Evolutionary conservation across 2,113 vertebrate genomes (phyloP), one percentile per base, ranked within the genome.

Genomic region (Donacobius atricapilla): DNA sequence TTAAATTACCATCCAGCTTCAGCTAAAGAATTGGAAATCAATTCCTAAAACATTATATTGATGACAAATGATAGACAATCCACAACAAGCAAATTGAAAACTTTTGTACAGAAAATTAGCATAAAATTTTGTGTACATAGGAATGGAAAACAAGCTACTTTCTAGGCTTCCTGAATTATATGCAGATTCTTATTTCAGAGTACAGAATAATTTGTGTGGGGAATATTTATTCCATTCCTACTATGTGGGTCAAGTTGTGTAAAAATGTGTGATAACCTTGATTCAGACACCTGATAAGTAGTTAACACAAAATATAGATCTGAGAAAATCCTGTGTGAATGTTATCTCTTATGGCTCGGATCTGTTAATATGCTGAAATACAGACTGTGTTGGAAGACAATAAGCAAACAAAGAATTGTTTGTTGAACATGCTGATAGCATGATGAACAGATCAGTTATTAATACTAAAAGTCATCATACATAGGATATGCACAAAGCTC

Each of bases 1-100:
- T 18, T 35, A 70, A 94, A 79, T 89, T 88, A 57, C 66, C 63
- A 37, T 39, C 35, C 42, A 85, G 33, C 33, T 78, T 82, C 61
- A 87, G 44, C 61, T 82, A 65, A 82, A 51, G 82, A 73, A 96
- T 33, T 92, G 76, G 63, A 94, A 96, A 92, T 89, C 61, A 80
- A 92, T 89, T 80, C 37, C 53, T 93, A 81, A 92, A 87, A 75
- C 24, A 63, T 77, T 82, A 76, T 90, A 93, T 92, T 78, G 58
- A 82, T 87, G 61, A 65, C 47, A 93, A 88, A 93, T 73, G 33
- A 87, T 56, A 94, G 13, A 15, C 15, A 68, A 56, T 53, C 85
- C 66, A 42, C 31, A 87, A 77, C 37, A 63, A 82, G n/a, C 25
- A 93, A 77, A n/a, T 24, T 47, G 69, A 92, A 93, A 66, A 70